phyloP scores from a whole-genome alignment of 2,797 vertebrate species.

The Eptatretus atami region DNA sequence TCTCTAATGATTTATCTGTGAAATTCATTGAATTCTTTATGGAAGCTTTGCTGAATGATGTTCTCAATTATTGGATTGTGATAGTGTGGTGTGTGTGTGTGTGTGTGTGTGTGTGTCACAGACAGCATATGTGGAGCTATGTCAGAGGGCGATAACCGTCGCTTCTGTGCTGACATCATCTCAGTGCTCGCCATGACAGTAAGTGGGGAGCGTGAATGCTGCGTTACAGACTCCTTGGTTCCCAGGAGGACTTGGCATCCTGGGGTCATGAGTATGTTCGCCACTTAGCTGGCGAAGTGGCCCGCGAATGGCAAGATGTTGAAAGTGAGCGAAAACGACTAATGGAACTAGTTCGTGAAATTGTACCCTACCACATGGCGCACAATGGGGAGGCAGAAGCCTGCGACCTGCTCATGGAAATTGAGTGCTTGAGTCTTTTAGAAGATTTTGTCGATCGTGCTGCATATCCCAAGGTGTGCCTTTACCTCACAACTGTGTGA shows the following conservation, averaged over 20 bases:
- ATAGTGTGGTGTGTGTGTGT: no score
- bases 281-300: conserved; percentile 75
- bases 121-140: neutral
- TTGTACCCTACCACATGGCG: conserved; percentile 89
- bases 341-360: conserved; percentile 69
- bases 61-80: no score
- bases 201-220: conserved; percentile 84
- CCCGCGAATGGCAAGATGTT: conserved; percentile 93
- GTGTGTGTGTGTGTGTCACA: no score
- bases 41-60: no score
- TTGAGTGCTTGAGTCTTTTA: conserved; percentile 77
- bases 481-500: conserved; percentile 94
- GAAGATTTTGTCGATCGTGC: conserved; percentile 81
- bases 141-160: conserved; percentile 15
- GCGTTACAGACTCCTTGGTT: conserved; percentile 65
- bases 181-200: conserved; percentile 97
- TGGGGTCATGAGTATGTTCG: conserved; percentile 97
- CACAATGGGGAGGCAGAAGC: conserved; percentile 93
- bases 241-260: conserved; percentile 74
- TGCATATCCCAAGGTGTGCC: conserved; percentile 81
- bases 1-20: no score
- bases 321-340: conserved; percentile 38
- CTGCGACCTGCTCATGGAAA: conserved; percentile 90
- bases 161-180: conserved; percentile 75
- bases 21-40: no score